Percentiles rank a stretch among this genome's conserved stretches.
phyloP scores from a whole-genome alignment of 23 tunicate genomes.

The Styela clava region DNA sequence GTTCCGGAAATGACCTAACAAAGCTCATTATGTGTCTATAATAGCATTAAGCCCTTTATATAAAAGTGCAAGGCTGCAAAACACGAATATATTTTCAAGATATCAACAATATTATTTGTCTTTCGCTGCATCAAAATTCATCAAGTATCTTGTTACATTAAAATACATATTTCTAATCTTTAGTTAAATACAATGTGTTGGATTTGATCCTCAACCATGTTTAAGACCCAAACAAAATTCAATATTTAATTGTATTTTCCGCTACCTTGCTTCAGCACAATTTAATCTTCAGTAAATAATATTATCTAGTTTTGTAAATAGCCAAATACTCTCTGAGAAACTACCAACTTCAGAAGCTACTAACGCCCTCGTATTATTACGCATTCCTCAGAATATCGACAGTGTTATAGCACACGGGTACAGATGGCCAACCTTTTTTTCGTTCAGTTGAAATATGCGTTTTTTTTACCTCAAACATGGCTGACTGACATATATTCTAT shows the following conservation, averaged over 20 bases:
- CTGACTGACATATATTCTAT: not conserved
- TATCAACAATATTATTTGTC: too few species aligned
- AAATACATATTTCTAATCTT: not conserved
- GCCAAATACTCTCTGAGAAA: not conserved
- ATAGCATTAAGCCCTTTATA: too few species aligned
- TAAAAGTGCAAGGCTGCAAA: too few species aligned
- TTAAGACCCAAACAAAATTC: not conserved
- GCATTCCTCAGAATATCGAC: too few species aligned
- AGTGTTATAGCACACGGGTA: not conserved
- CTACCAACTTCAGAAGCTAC: not conserved
- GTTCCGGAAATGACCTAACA: too few species aligned
- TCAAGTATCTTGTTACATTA: not conserved
- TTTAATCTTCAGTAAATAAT: not conserved
- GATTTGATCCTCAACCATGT: not conserved
- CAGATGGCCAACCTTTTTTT: not conserved
- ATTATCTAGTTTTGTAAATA: not conserved
- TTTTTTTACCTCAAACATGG: not conserved
- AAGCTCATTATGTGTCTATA: too few species aligned
- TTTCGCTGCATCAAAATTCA: not conserved
- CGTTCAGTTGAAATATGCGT: not conserved
- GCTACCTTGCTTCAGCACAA: not conserved
- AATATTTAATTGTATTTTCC: not conserved
- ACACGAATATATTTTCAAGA: too few species aligned
- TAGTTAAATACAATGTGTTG: not conserved
- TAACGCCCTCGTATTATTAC: not conserved